Evolutionary conservation across 2,888 invertebrate species (phyloP).

Genomic region (Eupithecia dodoneata): DNA sequence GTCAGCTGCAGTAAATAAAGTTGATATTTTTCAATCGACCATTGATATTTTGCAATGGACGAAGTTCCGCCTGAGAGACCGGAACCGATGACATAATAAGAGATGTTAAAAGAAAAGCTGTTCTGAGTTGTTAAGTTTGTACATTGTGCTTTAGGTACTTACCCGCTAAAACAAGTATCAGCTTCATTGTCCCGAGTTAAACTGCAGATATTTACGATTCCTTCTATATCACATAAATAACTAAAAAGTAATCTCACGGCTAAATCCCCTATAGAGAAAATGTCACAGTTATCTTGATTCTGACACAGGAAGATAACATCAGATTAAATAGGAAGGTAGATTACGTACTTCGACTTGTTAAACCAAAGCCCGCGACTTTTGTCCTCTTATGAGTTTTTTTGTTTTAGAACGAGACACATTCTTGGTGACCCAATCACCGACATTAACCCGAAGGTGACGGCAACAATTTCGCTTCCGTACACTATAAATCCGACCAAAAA

Average conservation of each 20-base stretch:
- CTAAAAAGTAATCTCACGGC: slow-evolving; percentile 15
- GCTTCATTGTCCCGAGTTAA: slow-evolving; percentile 58
- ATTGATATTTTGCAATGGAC: no score
- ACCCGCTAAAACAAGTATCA: slow-evolving; percentile 70
- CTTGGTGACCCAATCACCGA: no score
- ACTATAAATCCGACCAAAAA: no score
- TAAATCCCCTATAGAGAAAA: slow-evolving; percentile 36
- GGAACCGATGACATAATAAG: neutral
- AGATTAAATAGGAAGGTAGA: neutral
- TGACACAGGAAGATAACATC: neutral
- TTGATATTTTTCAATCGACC: neutral
- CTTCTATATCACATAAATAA: neutral
- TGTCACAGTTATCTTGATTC: neutral
- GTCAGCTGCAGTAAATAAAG: neutral
- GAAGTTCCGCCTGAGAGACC: neutral
- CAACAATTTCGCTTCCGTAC: no score
- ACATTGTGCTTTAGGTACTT: slow-evolving; percentile 25
- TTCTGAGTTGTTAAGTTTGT: neutral
- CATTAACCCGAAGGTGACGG: no score
- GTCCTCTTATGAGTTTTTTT: neutral
- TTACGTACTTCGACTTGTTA: neutral
- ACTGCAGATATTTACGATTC: slow-evolving; percentile 35
- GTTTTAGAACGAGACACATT: no score
- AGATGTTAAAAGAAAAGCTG: neutral
- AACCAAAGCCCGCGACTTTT: neutral